A percentile compares a stretch with the other conserved stretches of the same genome.
phyloP scores from a whole-genome alignment of 2,113 vertebrate genomes.

The Elaphurus davidianus region DNA sequence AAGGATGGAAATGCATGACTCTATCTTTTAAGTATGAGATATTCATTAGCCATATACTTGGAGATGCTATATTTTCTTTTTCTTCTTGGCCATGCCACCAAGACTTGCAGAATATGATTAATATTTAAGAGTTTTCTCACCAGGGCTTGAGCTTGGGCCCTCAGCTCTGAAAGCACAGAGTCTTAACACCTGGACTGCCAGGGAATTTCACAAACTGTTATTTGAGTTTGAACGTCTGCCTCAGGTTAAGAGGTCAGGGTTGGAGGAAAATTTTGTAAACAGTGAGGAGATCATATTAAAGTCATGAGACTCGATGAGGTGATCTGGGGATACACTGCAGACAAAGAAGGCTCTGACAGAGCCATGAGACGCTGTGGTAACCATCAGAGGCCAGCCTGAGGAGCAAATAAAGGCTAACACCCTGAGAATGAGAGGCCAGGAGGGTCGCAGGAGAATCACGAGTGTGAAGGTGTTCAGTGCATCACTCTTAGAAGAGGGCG shows the following conservation, averaged over 20 bases:
- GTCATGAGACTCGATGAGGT: background rate
- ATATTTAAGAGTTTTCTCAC: background rate
- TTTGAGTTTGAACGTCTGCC: background rate
- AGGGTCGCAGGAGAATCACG: background rate
- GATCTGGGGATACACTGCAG: background rate
- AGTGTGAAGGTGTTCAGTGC: background rate
- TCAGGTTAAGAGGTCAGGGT: background rate
- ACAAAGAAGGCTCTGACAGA: background rate
- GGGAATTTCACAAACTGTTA: background rate
- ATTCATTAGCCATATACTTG: background rate
- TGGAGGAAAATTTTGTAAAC: background rate
- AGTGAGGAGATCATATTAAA: background rate
- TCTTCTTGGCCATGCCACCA: background rate
- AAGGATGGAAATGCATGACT: background rate
- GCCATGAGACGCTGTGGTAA: accelerated
- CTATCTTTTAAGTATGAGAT: background rate
- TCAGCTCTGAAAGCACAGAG: background rate
- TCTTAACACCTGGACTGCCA: background rate
- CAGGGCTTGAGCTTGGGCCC: background rate
- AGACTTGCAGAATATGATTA: background rate
- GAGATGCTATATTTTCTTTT: background rate
- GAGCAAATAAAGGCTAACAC: background rate
- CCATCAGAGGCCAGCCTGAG: background rate
- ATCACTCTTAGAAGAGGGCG: background rate
- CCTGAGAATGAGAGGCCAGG: background rate